A percentile compares a stretch with the other conserved stretches of the same genome.
Evolutionary conservation across 2,797 vertebrate genomes (phyloP).

Genomic region (Scyliorhinus canicula): DNA sequence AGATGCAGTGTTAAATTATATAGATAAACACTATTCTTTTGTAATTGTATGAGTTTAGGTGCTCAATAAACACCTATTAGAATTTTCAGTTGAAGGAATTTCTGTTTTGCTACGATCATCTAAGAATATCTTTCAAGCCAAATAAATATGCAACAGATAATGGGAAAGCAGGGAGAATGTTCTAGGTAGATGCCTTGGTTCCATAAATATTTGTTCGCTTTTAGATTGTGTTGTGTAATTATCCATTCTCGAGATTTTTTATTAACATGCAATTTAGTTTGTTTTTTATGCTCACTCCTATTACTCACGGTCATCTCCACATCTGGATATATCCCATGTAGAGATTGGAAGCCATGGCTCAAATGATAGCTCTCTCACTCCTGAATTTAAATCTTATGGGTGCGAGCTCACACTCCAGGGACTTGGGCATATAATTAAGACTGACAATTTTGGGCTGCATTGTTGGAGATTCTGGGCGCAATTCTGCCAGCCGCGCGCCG

Average conservation of each 20-base stretch:
- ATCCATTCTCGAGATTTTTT: not conserved
- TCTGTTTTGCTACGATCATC: not conserved
- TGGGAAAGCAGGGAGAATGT: not conserved
- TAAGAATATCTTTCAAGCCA: not conserved
- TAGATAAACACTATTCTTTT: not conserved
- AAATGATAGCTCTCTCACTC: not conserved
- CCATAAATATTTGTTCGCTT: not conserved
- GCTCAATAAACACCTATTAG: not conserved
- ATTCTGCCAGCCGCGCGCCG: too few species aligned
- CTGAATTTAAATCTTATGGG: not conserved
- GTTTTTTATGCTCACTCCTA: not conserved
- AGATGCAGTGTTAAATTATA: conserved; percentile 15
- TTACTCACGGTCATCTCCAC: not conserved
- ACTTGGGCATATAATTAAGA: not conserved
- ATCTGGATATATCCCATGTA: not conserved
- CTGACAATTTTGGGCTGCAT: not conserved
- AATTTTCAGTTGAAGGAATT: conserved; percentile 5
- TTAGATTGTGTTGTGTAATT: not conserved
- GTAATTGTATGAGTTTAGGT: not conserved
- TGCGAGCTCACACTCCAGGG: not conserved
- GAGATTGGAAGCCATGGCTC: not conserved
- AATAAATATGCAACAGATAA: not conserved
- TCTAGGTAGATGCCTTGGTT: not conserved
- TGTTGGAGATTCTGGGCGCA: not conserved
- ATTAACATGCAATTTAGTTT: not conserved